A percentile compares a stretch with the other conserved stretches of the same genome.
phyloP scores from a whole-genome alignment of 1,140 invertebrate species.

The Polypedilum pembai region DNA sequence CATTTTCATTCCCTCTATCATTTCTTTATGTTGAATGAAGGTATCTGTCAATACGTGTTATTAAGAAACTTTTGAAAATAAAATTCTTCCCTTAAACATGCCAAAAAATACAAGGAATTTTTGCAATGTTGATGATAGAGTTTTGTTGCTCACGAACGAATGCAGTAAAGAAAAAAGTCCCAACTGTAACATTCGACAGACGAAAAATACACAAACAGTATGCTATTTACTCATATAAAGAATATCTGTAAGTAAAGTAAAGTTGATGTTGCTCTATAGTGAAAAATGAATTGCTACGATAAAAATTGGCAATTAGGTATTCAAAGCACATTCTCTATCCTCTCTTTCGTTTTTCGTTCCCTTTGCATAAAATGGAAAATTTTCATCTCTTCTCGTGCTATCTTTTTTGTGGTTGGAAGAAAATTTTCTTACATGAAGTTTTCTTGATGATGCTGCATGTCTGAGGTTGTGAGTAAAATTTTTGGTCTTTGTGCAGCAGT shows the following conservation, averaged over 20 bases:
- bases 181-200: background rate
- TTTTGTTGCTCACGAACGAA: background rate
- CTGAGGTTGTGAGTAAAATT: background rate
- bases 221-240: too few species aligned
- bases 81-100: background rate
- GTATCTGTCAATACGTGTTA: conserved; percentile 17
- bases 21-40: background rate
- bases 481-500: background rate
- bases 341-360: background rate
- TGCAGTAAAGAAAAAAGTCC: background rate
- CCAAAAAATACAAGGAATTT: background rate
- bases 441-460: conserved; percentile 2
- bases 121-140: background rate
- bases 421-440: background rate
- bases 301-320: conserved; percentile 12
- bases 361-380: background rate
- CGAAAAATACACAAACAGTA: too few species aligned
- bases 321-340: background rate
- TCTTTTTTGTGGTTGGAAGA: background rate
- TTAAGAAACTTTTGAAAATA: conserved; percentile 7
- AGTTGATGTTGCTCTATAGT: too few species aligned
- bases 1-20: background rate
- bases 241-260: too few species aligned
- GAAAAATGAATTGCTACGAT: background rate
- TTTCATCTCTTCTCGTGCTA: conserved; percentile 4